Percentiles rank a stretch among this genome's conserved stretches.
These are phyloP conservation scores for Natator depressus DNA, from an alignment of 2,113 vertebrate species.

Conservation along the genomic window DNA sequence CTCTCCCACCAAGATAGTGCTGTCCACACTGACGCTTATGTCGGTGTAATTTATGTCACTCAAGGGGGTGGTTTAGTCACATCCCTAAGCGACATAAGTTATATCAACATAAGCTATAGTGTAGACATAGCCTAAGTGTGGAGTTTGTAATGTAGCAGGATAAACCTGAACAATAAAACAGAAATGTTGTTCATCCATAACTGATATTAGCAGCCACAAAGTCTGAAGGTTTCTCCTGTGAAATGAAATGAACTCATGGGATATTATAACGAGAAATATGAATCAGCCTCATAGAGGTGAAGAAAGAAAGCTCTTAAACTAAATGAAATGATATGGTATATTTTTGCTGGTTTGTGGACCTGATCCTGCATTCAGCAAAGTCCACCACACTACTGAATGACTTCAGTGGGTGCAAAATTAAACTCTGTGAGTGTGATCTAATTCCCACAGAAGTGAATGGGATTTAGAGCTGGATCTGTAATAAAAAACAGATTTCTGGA, in stretches of 20 bases:
- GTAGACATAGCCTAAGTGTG: not conserved
- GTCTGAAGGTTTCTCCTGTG: not conserved
- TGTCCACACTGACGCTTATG: no score
- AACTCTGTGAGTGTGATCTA: not conserved
- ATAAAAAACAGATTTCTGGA: not conserved
- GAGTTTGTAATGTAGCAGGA: not conserved
- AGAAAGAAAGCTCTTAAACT: not conserved
- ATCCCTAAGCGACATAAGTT: no score
- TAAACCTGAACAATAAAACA: not conserved
- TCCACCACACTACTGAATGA: not conserved
- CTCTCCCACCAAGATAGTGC: no score
- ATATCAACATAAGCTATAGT: not conserved
- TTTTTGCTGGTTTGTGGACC: not conserved
- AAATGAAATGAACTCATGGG: not conserved
- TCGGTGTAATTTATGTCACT: no score
- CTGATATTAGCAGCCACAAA: not conserved
- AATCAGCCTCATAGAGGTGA: not conserved
- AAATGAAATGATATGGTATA: not conserved
- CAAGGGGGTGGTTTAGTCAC: no score
- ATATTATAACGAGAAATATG: not conserved
- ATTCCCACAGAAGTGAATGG: rapidly evolving
- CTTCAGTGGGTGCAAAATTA: not conserved
- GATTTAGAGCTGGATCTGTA: not conserved
- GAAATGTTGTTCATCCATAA: not conserved
- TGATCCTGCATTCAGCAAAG: not conserved